These are phyloP conservation scores for Lasioglossum calceatum DNA, from an alignment of 2,888 invertebrate species.

Conservation along the genomic window DNA sequence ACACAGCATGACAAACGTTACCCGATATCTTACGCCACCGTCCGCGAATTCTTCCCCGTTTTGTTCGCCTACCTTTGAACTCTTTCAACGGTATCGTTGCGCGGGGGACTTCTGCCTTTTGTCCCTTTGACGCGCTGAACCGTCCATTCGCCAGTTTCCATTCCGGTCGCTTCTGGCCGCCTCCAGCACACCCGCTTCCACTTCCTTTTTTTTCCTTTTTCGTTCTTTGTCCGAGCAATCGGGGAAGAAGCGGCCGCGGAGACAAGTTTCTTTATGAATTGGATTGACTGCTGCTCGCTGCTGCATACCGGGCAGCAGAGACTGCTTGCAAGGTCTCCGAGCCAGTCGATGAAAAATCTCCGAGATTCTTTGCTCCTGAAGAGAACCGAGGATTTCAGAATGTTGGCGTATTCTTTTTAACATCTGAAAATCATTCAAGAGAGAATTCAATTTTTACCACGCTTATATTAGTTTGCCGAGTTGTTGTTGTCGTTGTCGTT, in stretches of 20 bases:
- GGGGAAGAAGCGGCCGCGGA: neutral
- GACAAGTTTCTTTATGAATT: constrained; percentile 18
- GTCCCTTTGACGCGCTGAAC: constrained; percentile 6
- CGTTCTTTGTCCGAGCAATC: neutral
- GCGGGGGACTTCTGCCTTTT: constrained; percentile 16
- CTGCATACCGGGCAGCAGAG: neutral
- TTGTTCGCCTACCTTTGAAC: constrained; percentile 28
- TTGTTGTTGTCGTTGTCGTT: no score
- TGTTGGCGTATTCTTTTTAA: neutral
- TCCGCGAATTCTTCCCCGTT: constrained; percentile 39
- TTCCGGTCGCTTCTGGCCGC: neutral
- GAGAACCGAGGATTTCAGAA: neutral
- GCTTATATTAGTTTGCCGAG: no score
- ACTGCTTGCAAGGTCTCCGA: neutral
- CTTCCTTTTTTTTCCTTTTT: neutral
- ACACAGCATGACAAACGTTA: constrained; percentile 79
- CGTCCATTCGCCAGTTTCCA: neutral
- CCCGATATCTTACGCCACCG: constrained; percentile 66
- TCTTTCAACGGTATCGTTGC: constrained; percentile 11
- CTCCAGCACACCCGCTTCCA: neutral
- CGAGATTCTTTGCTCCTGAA: neutral
- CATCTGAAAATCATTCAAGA: neutral
- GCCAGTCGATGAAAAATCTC: neutral
- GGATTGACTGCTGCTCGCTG: neutral
- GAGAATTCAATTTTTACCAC: no score